Conservation (phyloP, 2,888 invertebrate genomes). For the Sminthurinus aureus region DNA sequence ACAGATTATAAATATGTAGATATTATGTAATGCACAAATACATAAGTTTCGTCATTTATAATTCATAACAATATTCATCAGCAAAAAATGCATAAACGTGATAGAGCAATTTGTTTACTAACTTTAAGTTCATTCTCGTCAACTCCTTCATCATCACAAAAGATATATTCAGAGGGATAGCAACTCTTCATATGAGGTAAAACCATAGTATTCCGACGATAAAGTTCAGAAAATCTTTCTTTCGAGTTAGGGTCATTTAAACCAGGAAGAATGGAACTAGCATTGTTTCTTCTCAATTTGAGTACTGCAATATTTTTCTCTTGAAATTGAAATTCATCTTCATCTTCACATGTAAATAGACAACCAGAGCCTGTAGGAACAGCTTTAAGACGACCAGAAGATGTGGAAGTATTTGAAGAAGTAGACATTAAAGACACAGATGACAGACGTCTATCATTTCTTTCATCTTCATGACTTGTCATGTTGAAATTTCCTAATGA, state of each 20-base stretch:
- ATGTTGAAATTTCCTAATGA: constrained; percentile 10
- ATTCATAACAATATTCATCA: too few species aligned
- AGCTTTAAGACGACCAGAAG: constrained; percentile 46
- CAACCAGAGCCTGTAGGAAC: constrained; percentile 60
- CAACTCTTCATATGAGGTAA: constrained; percentile 86
- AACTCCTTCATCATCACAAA: constrained; percentile 65
- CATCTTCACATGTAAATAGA: constrained; percentile 79
- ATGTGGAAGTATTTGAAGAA: constrained; percentile 49
- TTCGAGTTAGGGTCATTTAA: neutral
- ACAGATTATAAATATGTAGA: neutral
- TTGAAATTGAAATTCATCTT: constrained; percentile 84
- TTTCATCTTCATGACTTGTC: constrained; percentile 1
- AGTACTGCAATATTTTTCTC: constrained; percentile 74
- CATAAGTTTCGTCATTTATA: too few species aligned
- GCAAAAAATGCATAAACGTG: neutral
- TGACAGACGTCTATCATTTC: constrained; percentile 41
- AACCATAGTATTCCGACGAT: constrained; percentile 80
- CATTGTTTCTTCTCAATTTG: constrained; percentile 68
- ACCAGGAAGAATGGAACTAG: constrained; percentile 54
- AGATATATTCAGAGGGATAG: constrained; percentile 83
- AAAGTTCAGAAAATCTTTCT: constrained; percentile 73
- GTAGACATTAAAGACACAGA: constrained; percentile 45
- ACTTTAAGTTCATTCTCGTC: constrained; percentile 51
- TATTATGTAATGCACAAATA: neutral
- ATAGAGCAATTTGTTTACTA: neutral